Evolutionary conservation across 2,113 vertebrate genomes (phyloP), one percentile per base, ranked within the genome.

Genomic region (Phyllopteryx taeniolatus): DNA sequence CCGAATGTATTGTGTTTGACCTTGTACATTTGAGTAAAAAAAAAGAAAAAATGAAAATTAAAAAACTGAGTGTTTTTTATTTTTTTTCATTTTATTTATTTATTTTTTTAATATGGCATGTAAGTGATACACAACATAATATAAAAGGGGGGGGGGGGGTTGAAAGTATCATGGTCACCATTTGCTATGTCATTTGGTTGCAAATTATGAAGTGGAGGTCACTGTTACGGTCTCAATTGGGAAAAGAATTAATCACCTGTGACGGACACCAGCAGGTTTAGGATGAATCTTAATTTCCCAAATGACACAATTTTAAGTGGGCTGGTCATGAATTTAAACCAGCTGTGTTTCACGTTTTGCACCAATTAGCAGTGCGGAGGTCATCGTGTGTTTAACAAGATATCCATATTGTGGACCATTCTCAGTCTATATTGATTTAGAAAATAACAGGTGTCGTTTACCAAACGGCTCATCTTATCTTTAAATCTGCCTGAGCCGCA

Each of bases 401-500:
- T 49, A 35, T 20, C 31, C 13, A n/a, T 35, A 44, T 2, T 47
- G 20, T 22, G 42, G n/a, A 7, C 31, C 63, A 44, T 63, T 69
- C 8, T 51, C 14, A 19, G 14, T 61, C 33, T 78, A 53, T 72
- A 42, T 4, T 39, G 12, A n/a, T 33, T 27, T 35, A n/a, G 20
- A 68, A 67, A 39, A 67, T 64, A 60, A 73, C 39, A 14, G 61
- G 49, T 62, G 75, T 13, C 27, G 60, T 64, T 71, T 60, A 20
- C 67, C 43, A 70, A 74, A 39, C 43, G n/a, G 35, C 63, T 46
- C 22, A 65, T n/a, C 63, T 70, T 61, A 71, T 82, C 73, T 76
- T 81, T 80, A 77, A 61, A 80, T 82, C 72, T 75, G 80, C 43
- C 68, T 60, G 70, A 33, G 56, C 67, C 79, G 27, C 27, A 27